Conservation (phyloP, 2,888 invertebrate genomes). For the Nymphalis c-album region DNA sequence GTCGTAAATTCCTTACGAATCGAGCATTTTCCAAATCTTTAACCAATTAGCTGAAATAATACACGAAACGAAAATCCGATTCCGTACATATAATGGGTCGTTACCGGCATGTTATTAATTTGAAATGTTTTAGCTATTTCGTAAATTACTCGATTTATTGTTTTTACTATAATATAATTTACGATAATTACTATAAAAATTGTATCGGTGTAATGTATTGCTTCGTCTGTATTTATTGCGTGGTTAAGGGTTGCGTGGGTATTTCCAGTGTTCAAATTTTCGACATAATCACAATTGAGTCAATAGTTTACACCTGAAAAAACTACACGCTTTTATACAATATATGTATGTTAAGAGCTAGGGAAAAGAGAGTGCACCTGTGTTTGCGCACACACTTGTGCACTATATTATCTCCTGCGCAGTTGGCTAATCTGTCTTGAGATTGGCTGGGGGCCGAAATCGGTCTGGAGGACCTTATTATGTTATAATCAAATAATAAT, state of each 20-base stretch:
- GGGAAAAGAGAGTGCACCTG: too few relatives aligned
- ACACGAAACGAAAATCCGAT: slow-evolving; percentile 23
- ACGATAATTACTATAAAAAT: background rate
- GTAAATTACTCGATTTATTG: slow-evolving; percentile 4
- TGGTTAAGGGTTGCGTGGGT: background rate
- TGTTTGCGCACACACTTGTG: too few relatives aligned
- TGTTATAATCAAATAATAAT: too few relatives aligned
- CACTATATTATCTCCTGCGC: too few relatives aligned
- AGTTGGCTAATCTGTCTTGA: too few relatives aligned
- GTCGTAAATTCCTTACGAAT: slow-evolving; percentile 8
- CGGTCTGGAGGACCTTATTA: too few relatives aligned
- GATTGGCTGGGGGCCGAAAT: too few relatives aligned
- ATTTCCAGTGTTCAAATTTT: background rate
- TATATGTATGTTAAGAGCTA: too few relatives aligned
- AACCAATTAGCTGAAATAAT: slow-evolving; percentile 17
- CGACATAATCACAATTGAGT: too few relatives aligned
- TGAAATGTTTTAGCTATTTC: slow-evolving; percentile 11
- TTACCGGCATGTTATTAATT: slow-evolving; percentile 16
- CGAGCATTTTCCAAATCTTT: slow-evolving; percentile 2
- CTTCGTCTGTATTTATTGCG: background rate
- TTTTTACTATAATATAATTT: slow-evolving; percentile 1
- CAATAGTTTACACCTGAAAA: too few relatives aligned
- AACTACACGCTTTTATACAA: too few relatives aligned
- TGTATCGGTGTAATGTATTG: background rate
- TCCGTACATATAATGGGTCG: slow-evolving; percentile 3